Conservation (phyloP, 2,888 invertebrate species). For the Cylloceria caligata region DNA sequence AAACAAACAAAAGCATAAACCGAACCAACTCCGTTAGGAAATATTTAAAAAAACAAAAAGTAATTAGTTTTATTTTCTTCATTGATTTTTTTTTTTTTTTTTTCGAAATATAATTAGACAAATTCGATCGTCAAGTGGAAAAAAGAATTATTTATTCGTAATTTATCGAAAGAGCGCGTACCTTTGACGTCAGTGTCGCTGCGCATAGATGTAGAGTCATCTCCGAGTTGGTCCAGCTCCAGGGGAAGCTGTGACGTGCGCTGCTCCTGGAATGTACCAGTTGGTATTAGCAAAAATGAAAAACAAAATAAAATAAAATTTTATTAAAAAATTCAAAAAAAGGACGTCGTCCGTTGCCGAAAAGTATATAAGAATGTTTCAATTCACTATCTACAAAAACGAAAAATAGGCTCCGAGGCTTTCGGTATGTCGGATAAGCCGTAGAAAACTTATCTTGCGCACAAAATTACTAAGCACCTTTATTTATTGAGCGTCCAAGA, state of each 20-base stretch:
- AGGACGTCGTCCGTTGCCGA: background rate
- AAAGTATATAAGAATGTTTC: slow-evolving; percentile 25
- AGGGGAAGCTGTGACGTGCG: slow-evolving; percentile 95
- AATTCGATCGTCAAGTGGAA: background rate
- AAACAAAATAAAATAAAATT: background rate
- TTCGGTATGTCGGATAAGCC: slow-evolving; percentile 14
- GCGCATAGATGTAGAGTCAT: slow-evolving; percentile 94
- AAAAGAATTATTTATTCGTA: slow-evolving; percentile 70
- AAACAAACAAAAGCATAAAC: no score
- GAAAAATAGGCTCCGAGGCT: background rate
- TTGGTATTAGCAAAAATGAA: slow-evolving; percentile 62
- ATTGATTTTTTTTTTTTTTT: no score
- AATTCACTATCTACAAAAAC: slow-evolving; percentile 55
- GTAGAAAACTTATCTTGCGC: slow-evolving; percentile 8
- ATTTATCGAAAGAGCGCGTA: slow-evolving; percentile 74
- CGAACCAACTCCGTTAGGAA: no score
- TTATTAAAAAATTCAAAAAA: slow-evolving; percentile 7
- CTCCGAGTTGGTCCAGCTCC: slow-evolving; percentile 92
- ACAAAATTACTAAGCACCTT: slow-evolving; percentile 21
- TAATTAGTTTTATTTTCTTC: no score
- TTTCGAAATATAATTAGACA: background rate
- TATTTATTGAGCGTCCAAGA: slow-evolving; percentile 9
- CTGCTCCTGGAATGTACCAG: slow-evolving; percentile 89
- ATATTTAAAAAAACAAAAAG: no score
- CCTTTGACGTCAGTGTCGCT: slow-evolving; percentile 94